These are phyloP conservation scores for Ramphastos sulfuratus DNA, from an alignment of 2,113 vertebrate species.

Conservation along the genomic window DNA sequence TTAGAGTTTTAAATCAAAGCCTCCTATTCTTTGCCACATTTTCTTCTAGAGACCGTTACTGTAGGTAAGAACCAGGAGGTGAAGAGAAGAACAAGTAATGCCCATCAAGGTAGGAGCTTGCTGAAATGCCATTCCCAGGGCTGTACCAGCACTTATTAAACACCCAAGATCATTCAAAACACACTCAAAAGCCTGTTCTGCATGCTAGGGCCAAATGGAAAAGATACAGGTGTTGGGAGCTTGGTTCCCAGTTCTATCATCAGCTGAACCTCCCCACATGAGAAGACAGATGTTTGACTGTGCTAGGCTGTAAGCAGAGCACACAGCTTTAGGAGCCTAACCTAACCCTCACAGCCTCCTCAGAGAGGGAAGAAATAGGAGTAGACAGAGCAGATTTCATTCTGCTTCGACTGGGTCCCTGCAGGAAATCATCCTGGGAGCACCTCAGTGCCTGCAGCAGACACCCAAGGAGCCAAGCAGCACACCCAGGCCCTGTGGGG, in stretches of 20 bases:
- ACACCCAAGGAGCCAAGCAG: not conserved
- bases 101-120: not conserved
- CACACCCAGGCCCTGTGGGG: not conserved
- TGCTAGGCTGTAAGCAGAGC: not conserved
- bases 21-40: not conserved
- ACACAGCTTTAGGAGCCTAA: not conserved
- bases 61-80: not conserved
- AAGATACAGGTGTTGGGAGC: not conserved
- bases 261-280: not conserved
- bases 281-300: not conserved
- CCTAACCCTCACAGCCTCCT: not conserved
- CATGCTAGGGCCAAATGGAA: not conserved
- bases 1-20: not conserved
- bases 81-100: not conserved
- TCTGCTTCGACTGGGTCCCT: not conserved
- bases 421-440: not conserved
- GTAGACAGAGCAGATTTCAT: not conserved
- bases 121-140: not conserved
- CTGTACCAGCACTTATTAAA: not conserved
- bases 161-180: not conserved
- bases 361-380: not conserved
- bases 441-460: not conserved
- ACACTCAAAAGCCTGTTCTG: not conserved
- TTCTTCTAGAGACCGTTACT: not conserved
- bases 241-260: not conserved